Evolutionary conservation across 35 echinoderm and acorn worm genomes (phyloP).

Genomic region (Apostichopus parvimensis): DNA sequence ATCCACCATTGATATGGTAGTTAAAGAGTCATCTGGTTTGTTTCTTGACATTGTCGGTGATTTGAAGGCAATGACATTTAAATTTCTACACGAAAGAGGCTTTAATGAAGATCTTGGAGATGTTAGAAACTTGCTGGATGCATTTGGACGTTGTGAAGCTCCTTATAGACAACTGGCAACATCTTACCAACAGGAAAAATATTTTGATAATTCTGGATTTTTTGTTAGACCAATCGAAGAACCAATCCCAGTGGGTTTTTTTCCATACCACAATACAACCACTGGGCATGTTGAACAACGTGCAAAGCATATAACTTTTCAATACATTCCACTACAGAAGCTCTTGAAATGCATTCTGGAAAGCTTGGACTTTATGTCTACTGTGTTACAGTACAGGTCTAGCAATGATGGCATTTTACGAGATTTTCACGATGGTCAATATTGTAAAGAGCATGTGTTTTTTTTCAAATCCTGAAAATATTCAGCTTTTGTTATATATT

Average conservation of each 20-base stretch:
- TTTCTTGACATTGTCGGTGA: slow-evolving; percentile 38
- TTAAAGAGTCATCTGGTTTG: slow-evolving; percentile 41
- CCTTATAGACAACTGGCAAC: slow-evolving; percentile 51
- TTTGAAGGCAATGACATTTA: slow-evolving; percentile 25
- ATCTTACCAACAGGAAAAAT: slow-evolving; percentile 50
- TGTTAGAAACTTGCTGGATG: background rate
- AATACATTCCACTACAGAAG: slow-evolving; percentile 54
- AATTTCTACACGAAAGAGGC: slow-evolving; percentile 16
- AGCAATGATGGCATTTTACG: background rate
- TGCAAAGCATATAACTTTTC: slow-evolving; percentile 54
- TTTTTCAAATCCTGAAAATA: slow-evolving; percentile 49
- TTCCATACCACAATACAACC: slow-evolving; percentile 17
- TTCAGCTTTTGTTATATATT: slow-evolving; percentile 66
- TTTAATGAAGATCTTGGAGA: slow-evolving; percentile 27
- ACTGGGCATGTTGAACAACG: slow-evolving; percentile 49
- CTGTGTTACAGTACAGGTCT: slow-evolving; percentile 16
- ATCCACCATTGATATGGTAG: slow-evolving; percentile 57
- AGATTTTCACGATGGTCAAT: slow-evolving; percentile 50
- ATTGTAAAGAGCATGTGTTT: slow-evolving; percentile 18
- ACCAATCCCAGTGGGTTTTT: slow-evolving; percentile 48
- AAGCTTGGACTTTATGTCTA: slow-evolving; percentile 15
- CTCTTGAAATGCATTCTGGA: slow-evolving; percentile 35
- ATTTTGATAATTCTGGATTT: slow-evolving; percentile 46
- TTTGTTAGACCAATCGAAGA: slow-evolving; percentile 52
- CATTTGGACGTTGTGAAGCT: slow-evolving; percentile 56